phyloP scores from a whole-genome alignment of 2,797 vertebrate species.

The Sparus aurata region DNA sequence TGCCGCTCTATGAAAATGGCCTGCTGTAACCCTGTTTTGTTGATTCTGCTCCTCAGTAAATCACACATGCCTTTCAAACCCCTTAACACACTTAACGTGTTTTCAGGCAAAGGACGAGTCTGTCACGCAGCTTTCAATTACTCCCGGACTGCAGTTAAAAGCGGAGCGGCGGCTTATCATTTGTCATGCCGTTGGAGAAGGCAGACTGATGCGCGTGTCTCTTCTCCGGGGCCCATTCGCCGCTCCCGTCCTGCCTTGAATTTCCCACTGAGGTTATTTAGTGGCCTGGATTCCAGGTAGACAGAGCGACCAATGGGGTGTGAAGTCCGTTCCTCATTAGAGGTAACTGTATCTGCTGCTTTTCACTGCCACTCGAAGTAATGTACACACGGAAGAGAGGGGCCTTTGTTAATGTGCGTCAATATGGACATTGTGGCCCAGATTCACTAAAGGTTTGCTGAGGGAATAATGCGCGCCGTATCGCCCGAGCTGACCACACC shows the following conservation, averaged over 20 bases:
- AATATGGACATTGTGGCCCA: slow-evolving; percentile 55
- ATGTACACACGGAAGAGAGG: slow-evolving; percentile 60
- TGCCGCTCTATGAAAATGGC: neutral
- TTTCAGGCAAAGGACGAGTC: slow-evolving; percentile 10
- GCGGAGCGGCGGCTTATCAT: slow-evolving; percentile 37
- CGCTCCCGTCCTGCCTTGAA: neutral
- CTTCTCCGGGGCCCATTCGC: slow-evolving; percentile 6
- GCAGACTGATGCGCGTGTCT: neutral
- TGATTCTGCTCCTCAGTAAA: slow-evolving; percentile 20
- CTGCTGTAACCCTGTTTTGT: neutral
- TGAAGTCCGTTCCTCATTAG: slow-evolving; percentile 72
- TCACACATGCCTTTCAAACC: slow-evolving; percentile 17
- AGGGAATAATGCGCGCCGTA: slow-evolving; percentile 34
- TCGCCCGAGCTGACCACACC: slow-evolving; percentile 13
- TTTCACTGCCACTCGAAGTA: slow-evolving; percentile 55
- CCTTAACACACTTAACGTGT: slow-evolving; percentile 24
- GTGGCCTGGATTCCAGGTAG: slow-evolving; percentile 66
- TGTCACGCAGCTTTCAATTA: slow-evolving; percentile 40
- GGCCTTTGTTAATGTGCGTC: slow-evolving; percentile 61
- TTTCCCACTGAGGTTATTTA: slow-evolving; percentile 16
- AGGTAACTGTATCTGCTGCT: slow-evolving; percentile 69
- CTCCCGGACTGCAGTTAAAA: slow-evolving; percentile 13
- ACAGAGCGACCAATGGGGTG: slow-evolving; percentile 70
- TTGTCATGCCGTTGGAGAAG: slow-evolving; percentile 40
- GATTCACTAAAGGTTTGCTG: slow-evolving; percentile 49